These are phyloP conservation scores for Athalia cordata DNA, from an alignment of 2,888 invertebrate species.

Conservation along the genomic window DNA sequence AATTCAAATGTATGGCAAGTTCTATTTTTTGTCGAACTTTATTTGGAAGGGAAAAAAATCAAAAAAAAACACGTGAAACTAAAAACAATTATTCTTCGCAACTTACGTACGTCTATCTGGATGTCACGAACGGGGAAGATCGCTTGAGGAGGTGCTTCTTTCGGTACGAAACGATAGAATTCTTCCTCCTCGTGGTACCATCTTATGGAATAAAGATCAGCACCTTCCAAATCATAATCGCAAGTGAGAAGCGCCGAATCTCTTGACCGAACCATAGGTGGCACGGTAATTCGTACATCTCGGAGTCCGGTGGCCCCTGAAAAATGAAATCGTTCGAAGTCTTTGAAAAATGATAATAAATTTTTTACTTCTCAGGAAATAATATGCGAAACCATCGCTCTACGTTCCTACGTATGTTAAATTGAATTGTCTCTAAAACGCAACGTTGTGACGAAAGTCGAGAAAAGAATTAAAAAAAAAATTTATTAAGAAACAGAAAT, in stretches of 20 bases:
- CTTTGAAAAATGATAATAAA: too few relatives aligned
- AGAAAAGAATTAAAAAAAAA: too few relatives aligned
- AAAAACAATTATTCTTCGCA: neutral
- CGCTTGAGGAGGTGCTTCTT: slow-evolving; percentile 82
- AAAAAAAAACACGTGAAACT: too few relatives aligned
- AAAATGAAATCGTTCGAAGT: slow-evolving; percentile 45
- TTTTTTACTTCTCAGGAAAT: too few relatives aligned
- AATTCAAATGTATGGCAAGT: too few relatives aligned
- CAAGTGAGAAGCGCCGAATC: slow-evolving; percentile 69
- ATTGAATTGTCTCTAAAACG: too few relatives aligned
- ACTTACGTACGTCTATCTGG: slow-evolving; percentile 82
- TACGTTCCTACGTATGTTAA: too few relatives aligned
- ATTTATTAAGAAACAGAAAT: too few relatives aligned
- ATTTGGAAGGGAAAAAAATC: too few relatives aligned
- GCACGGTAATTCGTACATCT: slow-evolving; percentile 68
- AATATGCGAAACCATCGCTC: too few relatives aligned
- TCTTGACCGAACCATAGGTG: slow-evolving; percentile 66
- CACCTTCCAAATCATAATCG: slow-evolving; percentile 66
- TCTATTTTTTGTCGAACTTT: too few relatives aligned
- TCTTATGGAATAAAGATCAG: slow-evolving; percentile 81
- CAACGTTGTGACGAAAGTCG: too few relatives aligned
- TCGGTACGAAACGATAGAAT: slow-evolving; percentile 85
- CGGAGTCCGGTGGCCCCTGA: slow-evolving; percentile 67
- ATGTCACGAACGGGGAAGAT: slow-evolving; percentile 82
- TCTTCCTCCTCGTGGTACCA: slow-evolving; percentile 85